phyloP scores from a whole-genome alignment of 2,113 vertebrate species.

The human region GRCh38 chr5:157353501-157354000 shows the following conservation, averaged over 20 bases:
- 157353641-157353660: neutral
- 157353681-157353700: neutral
- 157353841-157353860: constrained; percentile 56
- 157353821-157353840: constrained; percentile 34
- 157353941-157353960: neutral
- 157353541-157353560: neutral
- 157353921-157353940: neutral
- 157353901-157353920: neutral
- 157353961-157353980: neutral
- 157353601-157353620: neutral
- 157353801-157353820: constrained; percentile 40
- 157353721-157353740: neutral
- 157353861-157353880: constrained; percentile 49
- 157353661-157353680: neutral
- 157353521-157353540: neutral
- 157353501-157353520: neutral
- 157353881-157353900: constrained; percentile 21
- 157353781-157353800: constrained; percentile 54
- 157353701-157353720: neutral
- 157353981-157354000: neutral
- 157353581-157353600: neutral
- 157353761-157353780: constrained; percentile 32
- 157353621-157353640: neutral
- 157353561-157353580: neutral
- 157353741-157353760: neutral